Conservation (phyloP, 2,113 vertebrate species). For the Nerophis lumbriciformis region DNA sequence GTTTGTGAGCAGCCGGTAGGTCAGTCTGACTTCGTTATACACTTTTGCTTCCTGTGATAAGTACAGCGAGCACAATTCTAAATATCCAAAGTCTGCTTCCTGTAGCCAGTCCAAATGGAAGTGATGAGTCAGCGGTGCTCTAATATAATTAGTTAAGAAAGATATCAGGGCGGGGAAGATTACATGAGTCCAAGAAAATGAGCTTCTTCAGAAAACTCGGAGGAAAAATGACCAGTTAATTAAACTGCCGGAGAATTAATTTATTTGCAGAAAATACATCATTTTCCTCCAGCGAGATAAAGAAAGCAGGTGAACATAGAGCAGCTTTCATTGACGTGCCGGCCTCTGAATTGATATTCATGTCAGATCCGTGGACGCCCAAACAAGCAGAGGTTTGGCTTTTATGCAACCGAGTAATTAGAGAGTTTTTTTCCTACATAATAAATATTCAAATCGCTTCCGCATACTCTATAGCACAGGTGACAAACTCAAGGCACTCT, state of each 20-base stretch:
- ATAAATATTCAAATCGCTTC: constrained; percentile 20
- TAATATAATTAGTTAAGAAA: constrained; percentile 40
- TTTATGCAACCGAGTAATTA: constrained; percentile 53
- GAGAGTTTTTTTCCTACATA: constrained; percentile 16
- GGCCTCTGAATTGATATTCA: constrained; percentile 46
- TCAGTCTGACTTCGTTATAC: not conserved
- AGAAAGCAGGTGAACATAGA: constrained; percentile 50
- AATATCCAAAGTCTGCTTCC: too few species aligned
- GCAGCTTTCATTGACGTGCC: constrained; percentile 45
- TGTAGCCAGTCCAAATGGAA: constrained; percentile 14
- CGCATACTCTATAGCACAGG: not conserved
- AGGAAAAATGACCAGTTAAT: constrained; percentile 55
- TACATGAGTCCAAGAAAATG: constrained; percentile 38
- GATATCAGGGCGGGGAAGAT: constrained; percentile 16
- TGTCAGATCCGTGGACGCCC: constrained; percentile 23
- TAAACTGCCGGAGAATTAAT: constrained; percentile 48
- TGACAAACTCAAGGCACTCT: too few species aligned
- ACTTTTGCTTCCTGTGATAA: constrained; percentile 17
- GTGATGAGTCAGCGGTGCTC: constrained; percentile 29
- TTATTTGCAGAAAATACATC: constrained; percentile 51
- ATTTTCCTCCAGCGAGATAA: constrained; percentile 44
- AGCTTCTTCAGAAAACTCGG: constrained; percentile 43
- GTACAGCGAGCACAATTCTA: not conserved
- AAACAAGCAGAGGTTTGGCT: constrained; percentile 26
- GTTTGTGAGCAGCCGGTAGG: too few species aligned